Evolutionary conservation across 64 coral and sea anemone species (phyloP), one percentile per base, ranked within the genome.

Genomic region (Dendronephthya gigantea): DNA sequence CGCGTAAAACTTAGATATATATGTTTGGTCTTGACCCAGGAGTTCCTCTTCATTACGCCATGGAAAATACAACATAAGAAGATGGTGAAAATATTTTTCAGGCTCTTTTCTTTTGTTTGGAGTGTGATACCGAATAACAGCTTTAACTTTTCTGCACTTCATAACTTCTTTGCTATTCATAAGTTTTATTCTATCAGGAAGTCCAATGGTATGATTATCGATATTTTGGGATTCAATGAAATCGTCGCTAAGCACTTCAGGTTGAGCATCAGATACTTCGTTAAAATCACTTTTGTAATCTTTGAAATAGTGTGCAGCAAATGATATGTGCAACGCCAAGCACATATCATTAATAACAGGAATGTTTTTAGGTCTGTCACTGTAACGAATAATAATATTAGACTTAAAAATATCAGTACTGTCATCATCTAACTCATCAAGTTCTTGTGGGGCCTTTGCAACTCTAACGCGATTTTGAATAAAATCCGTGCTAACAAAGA

Each of bases 391-490:
- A 79, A 31, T 79, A 79, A 79, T 34, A 79, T 79, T 79, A 35
- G 72, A 79, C 30, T 36, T 79, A 8, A 28, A 79, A 37, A 79
- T 79, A 19, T 79, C 72, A 33, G 72, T 79, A 39, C 72, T 33
- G 22, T 79, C 72, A 79, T 79, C 72, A 79, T 79, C 72, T 79
- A 79, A 39, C 29, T 79, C 72, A 79, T 79, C 72, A 35, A 79
- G 72, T 79, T 79, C 72, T 79, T 79, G 32, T 79, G 19, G 72
- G 15, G 27, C 36, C 72, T 79, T 79, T 28, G 72, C 37, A 28
- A 79, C 72, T 39, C 72, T 79, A 28, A 79, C 25, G 19, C 72
- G 19, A 28, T 79, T 79, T 79, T 79, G 9, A 15, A 33, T 7
- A 9, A 79, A 79, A 39, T 79, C 72, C 1, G 72, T 79, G 28